Conservation (phyloP, 2,888 invertebrate genomes). For the Malacosoma neustria region DNA sequence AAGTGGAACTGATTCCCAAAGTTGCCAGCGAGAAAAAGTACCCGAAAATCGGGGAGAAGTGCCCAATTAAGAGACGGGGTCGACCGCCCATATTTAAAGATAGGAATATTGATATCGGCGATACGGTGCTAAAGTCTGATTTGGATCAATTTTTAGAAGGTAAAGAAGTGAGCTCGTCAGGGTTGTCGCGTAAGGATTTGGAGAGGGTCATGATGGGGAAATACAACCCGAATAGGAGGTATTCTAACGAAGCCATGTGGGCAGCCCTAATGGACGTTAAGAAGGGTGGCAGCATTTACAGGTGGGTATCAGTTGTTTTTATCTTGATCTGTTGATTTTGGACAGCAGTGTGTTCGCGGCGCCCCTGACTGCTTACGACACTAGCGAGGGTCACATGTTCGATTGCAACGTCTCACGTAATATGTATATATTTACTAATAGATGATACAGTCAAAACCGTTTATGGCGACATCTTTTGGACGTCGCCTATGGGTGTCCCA, state of each 20-base stretch:
- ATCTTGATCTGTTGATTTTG: too few relatives aligned
- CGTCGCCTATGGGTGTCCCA: too few relatives aligned
- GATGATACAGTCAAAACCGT: too few relatives aligned
- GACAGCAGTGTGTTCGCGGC: too few relatives aligned
- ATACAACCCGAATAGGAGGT: constrained; percentile 64
- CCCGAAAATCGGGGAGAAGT: constrained; percentile 44
- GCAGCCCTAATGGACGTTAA: constrained; percentile 76
- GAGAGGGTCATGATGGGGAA: constrained; percentile 72
- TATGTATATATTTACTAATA: too few relatives aligned
- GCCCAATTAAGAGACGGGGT: constrained; percentile 43
- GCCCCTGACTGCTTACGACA: too few relatives aligned
- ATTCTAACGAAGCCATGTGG: constrained; percentile 73
- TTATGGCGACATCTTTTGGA: too few relatives aligned
- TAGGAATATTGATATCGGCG: constrained; percentile 57
- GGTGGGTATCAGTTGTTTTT: too few relatives aligned
- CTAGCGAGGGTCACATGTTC: too few relatives aligned
- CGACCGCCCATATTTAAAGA: constrained; percentile 64
- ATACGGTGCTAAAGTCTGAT: constrained; percentile 62
- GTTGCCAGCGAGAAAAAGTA: constrained; percentile 34
- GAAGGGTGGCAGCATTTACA: constrained; percentile 75
- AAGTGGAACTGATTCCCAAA: constrained; percentile 60
- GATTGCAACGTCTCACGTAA: too few relatives aligned
- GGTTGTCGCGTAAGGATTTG: constrained; percentile 59
- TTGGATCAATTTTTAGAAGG: constrained; percentile 67
- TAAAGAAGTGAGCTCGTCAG: constrained; percentile 65